phyloP scores from a whole-genome alignment of 2,888 invertebrate genomes.

The Lasioglossum morio region DNA sequence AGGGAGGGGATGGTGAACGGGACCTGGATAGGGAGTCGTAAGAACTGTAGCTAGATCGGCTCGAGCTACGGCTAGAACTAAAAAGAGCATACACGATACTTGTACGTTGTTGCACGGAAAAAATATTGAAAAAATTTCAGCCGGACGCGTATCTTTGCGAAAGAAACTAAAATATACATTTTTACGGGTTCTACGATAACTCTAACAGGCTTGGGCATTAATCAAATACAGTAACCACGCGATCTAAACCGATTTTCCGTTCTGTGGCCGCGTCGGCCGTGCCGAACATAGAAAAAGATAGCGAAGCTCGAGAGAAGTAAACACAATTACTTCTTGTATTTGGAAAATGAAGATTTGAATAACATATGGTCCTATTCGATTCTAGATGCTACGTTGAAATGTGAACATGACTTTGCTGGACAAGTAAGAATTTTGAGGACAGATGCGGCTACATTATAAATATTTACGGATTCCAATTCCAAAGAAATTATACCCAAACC shows the following conservation, averaged over 20 bases:
- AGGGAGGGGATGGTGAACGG: constrained; percentile 85
- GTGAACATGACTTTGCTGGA: neutral
- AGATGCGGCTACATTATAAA: neutral
- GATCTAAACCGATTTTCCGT: no score
- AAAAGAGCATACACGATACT: constrained; percentile 74
- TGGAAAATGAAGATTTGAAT: neutral
- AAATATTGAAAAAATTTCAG: constrained; percentile 12
- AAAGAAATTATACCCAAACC: neutral
- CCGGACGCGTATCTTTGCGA: neutral
- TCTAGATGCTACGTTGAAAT: neutral
- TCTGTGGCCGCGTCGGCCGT: no score
- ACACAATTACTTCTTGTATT: no score
- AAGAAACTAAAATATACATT: neutral
- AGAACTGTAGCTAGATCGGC: constrained; percentile 85
- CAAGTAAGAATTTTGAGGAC: neutral
- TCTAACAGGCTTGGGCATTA: neutral
- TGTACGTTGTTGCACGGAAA: constrained; percentile 53
- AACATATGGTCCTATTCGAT: neutral
- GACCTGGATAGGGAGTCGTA: constrained; percentile 85
- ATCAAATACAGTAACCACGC: neutral
- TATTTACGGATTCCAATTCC: neutral
- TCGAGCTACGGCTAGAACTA: constrained; percentile 85
- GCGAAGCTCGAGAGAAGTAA: no score
- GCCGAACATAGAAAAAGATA: no score
- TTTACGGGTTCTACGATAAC: neutral